These are phyloP conservation scores for Drosophila bipectinata DNA, from an alignment of 1,140 invertebrate species.

Conservation along the genomic window DNA sequence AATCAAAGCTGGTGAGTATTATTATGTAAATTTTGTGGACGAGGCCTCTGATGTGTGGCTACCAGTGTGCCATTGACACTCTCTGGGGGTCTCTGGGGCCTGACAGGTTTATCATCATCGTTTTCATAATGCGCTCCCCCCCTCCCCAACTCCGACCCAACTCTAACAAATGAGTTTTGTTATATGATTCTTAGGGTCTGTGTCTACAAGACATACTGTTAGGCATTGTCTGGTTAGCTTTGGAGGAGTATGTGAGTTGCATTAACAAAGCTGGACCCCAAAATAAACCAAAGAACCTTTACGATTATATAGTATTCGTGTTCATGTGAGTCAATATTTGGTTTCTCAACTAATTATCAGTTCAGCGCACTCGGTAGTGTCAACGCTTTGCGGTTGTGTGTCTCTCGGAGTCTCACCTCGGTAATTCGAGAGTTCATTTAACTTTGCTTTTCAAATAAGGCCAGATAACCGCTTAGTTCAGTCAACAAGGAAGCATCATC, in stretches of 20 bases:
- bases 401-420: slow-evolving; percentile 14
- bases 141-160: slow-evolving; percentile 7
- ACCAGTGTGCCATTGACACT: slow-evolving; percentile 64
- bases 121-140: slow-evolving; percentile 44
- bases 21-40: slow-evolving; percentile 65
- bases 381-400: slow-evolving; percentile 46
- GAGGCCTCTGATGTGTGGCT: slow-evolving; percentile 16
- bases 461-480: slow-evolving; percentile 29
- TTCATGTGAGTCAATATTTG: slow-evolving; percentile 77
- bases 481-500: slow-evolving; percentile 33
- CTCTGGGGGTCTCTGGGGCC: slow-evolving; percentile 28
- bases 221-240: slow-evolving; percentile 39
- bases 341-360: slow-evolving; percentile 80
- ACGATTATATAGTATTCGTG: slow-evolving; percentile 14
- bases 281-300: slow-evolving; percentile 23
- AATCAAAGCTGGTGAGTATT: slow-evolving; percentile 52
- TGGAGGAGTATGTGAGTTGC: slow-evolving; percentile 31
- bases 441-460: slow-evolving; percentile 66
- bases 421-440: slow-evolving; percentile 67
- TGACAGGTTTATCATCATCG: slow-evolving; percentile 74
- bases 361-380: slow-evolving; percentile 75
- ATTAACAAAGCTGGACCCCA: slow-evolving; percentile 38
- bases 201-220: slow-evolving; percentile 33
- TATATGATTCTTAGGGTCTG: slow-evolving; percentile 31
- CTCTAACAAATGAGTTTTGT: slow-evolving; percentile 62